phyloP scores from a whole-genome alignment of 1,140 invertebrate genomes.

The Drosophila nannoptera region DNA sequence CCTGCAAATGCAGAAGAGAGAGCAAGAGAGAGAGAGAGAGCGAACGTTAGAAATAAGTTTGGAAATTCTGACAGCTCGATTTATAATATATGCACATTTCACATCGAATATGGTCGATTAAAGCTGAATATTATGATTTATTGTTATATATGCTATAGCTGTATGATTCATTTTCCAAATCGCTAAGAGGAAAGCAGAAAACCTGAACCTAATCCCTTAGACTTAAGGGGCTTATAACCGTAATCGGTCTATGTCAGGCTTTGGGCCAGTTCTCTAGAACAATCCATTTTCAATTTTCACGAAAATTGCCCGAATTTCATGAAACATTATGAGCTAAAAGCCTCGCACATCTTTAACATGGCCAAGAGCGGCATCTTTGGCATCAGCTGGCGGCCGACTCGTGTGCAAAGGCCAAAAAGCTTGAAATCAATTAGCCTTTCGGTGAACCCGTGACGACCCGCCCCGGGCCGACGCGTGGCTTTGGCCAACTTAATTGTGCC shows the following conservation, averaged over 20 bases:
- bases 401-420: slow-evolving; percentile 48
- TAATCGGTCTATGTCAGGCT: no score
- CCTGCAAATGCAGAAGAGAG: slow-evolving; percentile 48
- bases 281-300: no score
- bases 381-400: slow-evolving; percentile 26
- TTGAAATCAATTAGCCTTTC: slow-evolving; percentile 70
- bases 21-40: slow-evolving; percentile 1
- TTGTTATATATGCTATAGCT: slow-evolving; percentile 26
- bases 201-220: no score
- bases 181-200: not conserved
- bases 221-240: no score
- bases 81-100: slow-evolving; percentile 9
- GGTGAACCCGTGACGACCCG: slow-evolving; percentile 49
- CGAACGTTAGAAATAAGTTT: slow-evolving; percentile 12
- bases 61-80: slow-evolving; percentile 12
- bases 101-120: slow-evolving; percentile 6
- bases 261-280: no score
- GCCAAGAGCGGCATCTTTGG: slow-evolving; percentile 17
- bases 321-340: no score
- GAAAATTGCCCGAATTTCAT: no score
- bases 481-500: slow-evolving; percentile 59
- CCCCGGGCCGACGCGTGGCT: slow-evolving; percentile 5
- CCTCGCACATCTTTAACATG: slow-evolving; percentile 20
- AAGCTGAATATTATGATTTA: slow-evolving; percentile 35
- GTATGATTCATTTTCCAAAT: slow-evolving; percentile 1